Evolutionary conservation across 2,888 invertebrate genomes (phyloP).

Genomic region (Sussaba pulchella): DNA sequence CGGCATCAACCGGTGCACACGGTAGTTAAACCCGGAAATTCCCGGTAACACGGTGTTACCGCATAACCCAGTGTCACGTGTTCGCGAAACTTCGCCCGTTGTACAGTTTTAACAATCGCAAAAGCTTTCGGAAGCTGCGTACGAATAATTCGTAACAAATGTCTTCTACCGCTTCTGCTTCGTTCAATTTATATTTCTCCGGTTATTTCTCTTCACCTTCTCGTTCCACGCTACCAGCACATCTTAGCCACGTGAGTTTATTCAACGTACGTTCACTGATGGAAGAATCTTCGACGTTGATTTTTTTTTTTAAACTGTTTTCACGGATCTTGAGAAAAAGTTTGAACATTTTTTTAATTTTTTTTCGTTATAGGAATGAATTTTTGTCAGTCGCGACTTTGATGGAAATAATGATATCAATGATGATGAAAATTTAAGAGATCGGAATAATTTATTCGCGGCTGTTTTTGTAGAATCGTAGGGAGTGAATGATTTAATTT

Average conservation of each 20-base stretch:
- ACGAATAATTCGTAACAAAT: constrained; percentile 28
- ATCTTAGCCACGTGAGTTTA: constrained; percentile 58
- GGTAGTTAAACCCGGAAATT: constrained; percentile 71
- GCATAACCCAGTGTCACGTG: constrained; percentile 72
- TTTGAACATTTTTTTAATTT: too few species aligned
- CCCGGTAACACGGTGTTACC: constrained; percentile 2
- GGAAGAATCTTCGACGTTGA: neutral
- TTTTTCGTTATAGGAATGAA: too few species aligned
- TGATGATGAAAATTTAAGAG: too few species aligned
- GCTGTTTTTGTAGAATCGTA: too few species aligned
- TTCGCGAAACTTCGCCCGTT: constrained; percentile 28
- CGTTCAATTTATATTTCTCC: constrained; percentile 2
- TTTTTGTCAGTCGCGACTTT: too few species aligned
- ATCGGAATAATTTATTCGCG: too few species aligned
- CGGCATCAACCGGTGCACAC: constrained; percentile 78
- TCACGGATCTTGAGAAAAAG: too few species aligned
- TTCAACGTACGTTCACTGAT: neutral
- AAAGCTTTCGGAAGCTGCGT: constrained; percentile 21
- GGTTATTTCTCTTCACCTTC: constrained; percentile 28
- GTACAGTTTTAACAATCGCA: neutral
- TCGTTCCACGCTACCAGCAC: constrained; percentile 29
- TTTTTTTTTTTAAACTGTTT: neutral
- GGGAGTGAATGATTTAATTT: constrained; percentile 16
- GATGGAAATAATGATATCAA: too few species aligned
- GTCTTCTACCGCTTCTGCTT: constrained; percentile 30